Conservation (phyloP, 2,888 invertebrate species). For the Acleris cristana region DNA sequence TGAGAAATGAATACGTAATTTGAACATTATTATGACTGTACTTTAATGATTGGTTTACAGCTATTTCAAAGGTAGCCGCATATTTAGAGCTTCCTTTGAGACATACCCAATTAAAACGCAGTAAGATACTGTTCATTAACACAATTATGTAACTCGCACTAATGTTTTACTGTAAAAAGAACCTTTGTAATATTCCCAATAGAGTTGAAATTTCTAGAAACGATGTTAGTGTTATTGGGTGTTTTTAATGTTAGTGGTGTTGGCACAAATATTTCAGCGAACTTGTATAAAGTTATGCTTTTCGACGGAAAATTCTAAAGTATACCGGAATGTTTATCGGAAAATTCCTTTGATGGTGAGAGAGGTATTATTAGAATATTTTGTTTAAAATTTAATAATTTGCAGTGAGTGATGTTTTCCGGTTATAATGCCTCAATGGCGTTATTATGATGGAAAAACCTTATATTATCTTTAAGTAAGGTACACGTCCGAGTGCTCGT, state of each 20-base stretch:
- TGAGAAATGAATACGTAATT: too few relatives aligned
- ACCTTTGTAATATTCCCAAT: neutral
- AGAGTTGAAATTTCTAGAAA: neutral
- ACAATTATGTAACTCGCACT: neutral
- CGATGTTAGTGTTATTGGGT: neutral
- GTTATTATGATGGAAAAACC: too few relatives aligned
- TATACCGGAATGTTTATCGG: conserved; percentile 11
- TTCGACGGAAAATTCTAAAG: conserved; percentile 6
- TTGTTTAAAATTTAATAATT: conserved; percentile 2
- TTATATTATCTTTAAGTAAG: too few relatives aligned
- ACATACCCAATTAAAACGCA: conserved; percentile 8
- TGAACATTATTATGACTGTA: too few relatives aligned
- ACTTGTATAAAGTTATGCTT: conserved; percentile 3
- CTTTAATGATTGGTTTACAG: too few relatives aligned
- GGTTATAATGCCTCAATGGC: too few relatives aligned
- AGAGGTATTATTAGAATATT: neutral
- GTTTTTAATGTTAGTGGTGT: neutral
- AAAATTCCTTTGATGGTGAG: conserved; percentile 14
- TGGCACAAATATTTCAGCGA: neutral
- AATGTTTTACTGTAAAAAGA: neutral
- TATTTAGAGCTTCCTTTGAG: conserved; percentile 1
- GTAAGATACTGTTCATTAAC: too few relatives aligned
- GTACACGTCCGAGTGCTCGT: too few relatives aligned
- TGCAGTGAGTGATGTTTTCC: too few relatives aligned
- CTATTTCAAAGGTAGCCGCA: too few relatives aligned